These are phyloP conservation scores for Myotis yumanensis DNA, from an alignment of 2,113 vertebrate species.

Conservation along the genomic window DNA sequence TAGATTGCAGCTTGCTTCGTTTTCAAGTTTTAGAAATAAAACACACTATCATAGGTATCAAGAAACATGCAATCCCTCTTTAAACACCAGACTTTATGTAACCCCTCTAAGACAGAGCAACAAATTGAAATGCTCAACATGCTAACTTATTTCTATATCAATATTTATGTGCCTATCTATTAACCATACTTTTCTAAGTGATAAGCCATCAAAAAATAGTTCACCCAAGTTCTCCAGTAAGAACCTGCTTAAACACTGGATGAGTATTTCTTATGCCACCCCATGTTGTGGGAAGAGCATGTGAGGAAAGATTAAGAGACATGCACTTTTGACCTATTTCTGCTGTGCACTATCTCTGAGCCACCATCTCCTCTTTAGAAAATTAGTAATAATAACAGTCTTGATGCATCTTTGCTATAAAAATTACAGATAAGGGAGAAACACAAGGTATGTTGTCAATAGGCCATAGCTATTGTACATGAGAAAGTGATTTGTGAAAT, in stretches of 20 bases:
- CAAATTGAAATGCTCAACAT: background rate
- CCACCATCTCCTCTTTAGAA: accelerated
- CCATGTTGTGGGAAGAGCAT: no score
- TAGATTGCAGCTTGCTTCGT: accelerated
- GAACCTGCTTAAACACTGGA: background rate
- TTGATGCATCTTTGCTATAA: accelerated
- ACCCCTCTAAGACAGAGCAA: background rate
- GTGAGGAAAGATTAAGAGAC: background rate
- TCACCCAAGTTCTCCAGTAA: background rate
- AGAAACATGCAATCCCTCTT: background rate
- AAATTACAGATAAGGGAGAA: background rate
- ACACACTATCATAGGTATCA: accelerated
- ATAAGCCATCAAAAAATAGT: background rate
- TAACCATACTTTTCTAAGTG: background rate
- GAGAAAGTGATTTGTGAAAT: background rate
- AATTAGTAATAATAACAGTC: background rate
- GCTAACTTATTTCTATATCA: background rate
- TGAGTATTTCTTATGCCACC: background rate
- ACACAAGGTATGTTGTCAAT: accelerated
- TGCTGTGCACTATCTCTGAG: accelerated
- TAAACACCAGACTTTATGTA: background rate
- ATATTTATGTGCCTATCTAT: background rate
- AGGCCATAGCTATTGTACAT: accelerated
- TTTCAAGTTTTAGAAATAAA: background rate
- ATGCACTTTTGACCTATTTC: background rate